Percentiles rank a stretch among this genome's conserved stretches.
phyloP scores from a whole-genome alignment of 2,113 vertebrate genomes.

The Perognathus longimembris region DNA sequence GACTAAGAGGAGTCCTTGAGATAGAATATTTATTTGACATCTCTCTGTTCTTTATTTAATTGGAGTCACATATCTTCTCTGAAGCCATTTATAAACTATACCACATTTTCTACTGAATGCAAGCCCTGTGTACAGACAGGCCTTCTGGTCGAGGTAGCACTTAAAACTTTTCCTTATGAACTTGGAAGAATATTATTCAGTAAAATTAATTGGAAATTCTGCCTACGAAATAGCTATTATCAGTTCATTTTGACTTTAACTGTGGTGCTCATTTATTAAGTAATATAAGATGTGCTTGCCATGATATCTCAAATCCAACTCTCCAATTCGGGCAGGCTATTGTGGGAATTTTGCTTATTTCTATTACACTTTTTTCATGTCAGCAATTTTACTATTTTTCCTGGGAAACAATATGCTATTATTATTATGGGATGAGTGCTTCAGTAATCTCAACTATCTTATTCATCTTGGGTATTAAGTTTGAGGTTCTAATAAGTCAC shows the following conservation, averaged over 20 bases:
- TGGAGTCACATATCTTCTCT: slow-evolving; percentile 56
- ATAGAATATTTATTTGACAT: slow-evolving; percentile 73
- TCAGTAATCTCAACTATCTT: slow-evolving; percentile 17
- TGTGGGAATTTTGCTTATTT: slow-evolving; percentile 21
- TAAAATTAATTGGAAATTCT: slow-evolving; percentile 24
- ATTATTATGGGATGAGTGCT: slow-evolving; percentile 4
- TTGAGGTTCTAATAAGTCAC: slow-evolving; percentile 30
- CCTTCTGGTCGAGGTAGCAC: not conserved
- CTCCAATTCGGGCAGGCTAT: not conserved
- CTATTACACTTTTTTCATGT: not conserved
- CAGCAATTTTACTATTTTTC: not conserved
- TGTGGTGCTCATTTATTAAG: not conserved
- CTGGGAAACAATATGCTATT: not conserved
- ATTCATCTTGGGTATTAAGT: slow-evolving; percentile 29
- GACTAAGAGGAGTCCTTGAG: slow-evolving; percentile 62
- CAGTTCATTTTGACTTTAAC: not conserved
- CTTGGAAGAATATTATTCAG: not conserved
- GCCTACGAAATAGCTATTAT: not conserved
- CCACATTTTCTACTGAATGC: not conserved
- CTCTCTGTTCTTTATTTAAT: slow-evolving; percentile 61
- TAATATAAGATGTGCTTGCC: not conserved
- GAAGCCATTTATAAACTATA: slow-evolving; percentile 16
- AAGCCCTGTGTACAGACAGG: not conserved
- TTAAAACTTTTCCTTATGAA: not conserved
- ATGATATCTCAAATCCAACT: slow-evolving; percentile 9